Percentiles rank a stretch among this genome's conserved stretches.
Conservation (phyloP, 2,113 vertebrate species). For the Oxyura jamaicensis region DNA sequence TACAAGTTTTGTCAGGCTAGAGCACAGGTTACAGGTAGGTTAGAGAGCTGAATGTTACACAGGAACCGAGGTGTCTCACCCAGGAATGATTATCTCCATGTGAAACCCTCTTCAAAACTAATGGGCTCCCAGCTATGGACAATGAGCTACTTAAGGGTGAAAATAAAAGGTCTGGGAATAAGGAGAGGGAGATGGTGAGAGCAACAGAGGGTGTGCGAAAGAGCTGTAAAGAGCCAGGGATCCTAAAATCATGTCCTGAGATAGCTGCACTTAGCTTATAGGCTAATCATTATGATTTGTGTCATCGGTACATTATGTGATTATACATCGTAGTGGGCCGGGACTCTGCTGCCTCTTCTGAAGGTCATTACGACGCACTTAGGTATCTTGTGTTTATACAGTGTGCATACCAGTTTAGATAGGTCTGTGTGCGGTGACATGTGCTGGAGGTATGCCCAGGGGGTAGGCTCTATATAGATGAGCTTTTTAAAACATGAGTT, state of each 20-base stretch:
- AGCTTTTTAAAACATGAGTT: background rate
- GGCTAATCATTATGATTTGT: background rate
- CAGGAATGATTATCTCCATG: background rate
- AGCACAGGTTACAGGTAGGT: background rate
- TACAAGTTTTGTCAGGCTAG: background rate
- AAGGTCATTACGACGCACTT: background rate
- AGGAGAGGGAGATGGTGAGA: background rate
- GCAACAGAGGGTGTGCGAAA: background rate
- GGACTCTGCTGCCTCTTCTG: background rate
- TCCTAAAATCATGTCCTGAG: background rate
- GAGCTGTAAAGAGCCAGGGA: background rate
- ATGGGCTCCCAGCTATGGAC: background rate
- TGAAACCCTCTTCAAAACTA: background rate
- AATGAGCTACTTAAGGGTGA: background rate
- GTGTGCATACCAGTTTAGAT: background rate
- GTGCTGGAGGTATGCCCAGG: background rate
- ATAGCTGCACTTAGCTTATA: background rate
- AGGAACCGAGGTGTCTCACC: background rate
- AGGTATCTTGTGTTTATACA: background rate
- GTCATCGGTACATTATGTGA: background rate
- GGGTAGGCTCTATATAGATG: slow-evolving; percentile 17
- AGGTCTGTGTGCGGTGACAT: background rate
- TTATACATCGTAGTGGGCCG: background rate
- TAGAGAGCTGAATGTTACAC: background rate
- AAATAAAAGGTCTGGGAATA: background rate